Evolutionary conservation across 2,888 invertebrate species (phyloP).

Genomic region (Apamea epomidion): DNA sequence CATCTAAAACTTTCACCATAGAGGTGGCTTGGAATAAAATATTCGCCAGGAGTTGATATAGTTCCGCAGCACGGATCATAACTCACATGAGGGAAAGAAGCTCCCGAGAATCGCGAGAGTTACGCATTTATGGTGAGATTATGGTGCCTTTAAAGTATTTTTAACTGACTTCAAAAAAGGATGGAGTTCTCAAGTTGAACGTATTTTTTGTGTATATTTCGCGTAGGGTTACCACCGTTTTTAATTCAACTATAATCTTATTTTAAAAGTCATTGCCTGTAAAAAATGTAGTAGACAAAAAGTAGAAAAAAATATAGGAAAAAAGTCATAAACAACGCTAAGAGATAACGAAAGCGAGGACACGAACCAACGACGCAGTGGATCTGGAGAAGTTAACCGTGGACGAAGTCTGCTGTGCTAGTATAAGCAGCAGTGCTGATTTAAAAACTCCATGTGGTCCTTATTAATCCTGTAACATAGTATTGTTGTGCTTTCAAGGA

Average conservation of each 20-base stretch:
- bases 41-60: conserved; percentile 62
- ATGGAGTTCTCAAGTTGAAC: background rate
- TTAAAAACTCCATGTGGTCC: background rate
- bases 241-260: no score
- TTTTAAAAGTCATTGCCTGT: no score
- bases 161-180: background rate
- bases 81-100: conserved; percentile 44
- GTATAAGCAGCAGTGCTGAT: background rate
- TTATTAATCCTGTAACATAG: background rate
- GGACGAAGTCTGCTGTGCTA: no score
- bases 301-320: no score
- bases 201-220: no score
- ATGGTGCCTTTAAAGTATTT: conserved; percentile 12
- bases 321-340: no score
- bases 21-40: conserved; percentile 61
- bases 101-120: conserved; percentile 38
- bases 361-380: no score
- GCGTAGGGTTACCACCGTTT: no score
- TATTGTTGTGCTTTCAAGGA: background rate
- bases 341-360: no score
- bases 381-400: no score
- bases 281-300: no score
- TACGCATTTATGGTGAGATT: conserved; percentile 40
- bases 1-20: conserved; percentile 62
- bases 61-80: conserved; percentile 54